Base-by-base conservation (phyloP, 2,888 invertebrate genomes). In the Polydrusus pterygomalis region DNA sequence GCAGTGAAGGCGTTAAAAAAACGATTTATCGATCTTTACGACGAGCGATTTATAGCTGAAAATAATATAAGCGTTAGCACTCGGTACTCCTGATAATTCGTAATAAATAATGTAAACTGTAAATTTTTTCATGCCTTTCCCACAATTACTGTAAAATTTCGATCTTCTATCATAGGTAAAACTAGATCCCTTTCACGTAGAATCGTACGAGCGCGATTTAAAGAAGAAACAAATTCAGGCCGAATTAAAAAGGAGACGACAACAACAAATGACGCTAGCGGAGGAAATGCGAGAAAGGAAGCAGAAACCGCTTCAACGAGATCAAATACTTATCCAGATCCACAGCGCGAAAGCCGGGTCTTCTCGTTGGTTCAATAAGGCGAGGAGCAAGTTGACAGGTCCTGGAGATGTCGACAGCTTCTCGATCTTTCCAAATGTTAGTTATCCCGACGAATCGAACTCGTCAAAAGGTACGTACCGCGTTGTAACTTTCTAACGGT, bases 241-340 rank as follows among this genome's bases (percentile, higher is more conserved):
- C 18, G 58, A 60, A n/a, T 7, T 60, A 15, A 60, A 60, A 18
- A 8, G 15, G 17, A 60, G 25, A 11, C 58, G 38, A 15, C 58
- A 38, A 18, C 11, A 15, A 0, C 58, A 60, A 13, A 10, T 60
- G 2, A 18, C 38, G 10, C 40, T 60, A 2, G 58, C 58, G 2
- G 17, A 11, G 38, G 38, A 60, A 10, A 60, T 38, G 58, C 30
- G 25, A 1, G 38, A 38, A n/a, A 60, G 18, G 6, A 38, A 60
- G 18, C 58, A 18, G 3, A 34, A 60, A 10, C 38, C 58, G 5
- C 34, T 60, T 9, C 58, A 38, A 10, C 1, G 58, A 9, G 58
- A 60, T 17, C 20, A 54, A n/a, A 54, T 54, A 30, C 58, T 60
- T 1, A 38, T 60, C 9, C 58, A 60, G 10, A 40, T 60, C 17